These are phyloP conservation scores for Cerastis leucographa DNA, from an alignment of 2,888 invertebrate genomes.

Conservation along the genomic window DNA sequence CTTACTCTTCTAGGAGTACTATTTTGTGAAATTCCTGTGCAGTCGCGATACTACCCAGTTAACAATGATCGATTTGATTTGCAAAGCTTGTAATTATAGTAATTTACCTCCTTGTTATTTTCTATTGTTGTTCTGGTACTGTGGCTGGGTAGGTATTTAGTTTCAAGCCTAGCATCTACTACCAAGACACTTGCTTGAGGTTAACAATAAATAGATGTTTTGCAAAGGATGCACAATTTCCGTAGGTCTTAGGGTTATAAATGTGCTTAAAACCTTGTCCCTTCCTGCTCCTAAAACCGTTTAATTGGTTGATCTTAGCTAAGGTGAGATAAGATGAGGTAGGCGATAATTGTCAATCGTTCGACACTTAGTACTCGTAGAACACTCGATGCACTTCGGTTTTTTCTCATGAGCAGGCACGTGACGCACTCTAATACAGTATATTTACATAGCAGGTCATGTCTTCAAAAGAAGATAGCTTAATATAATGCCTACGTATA, in stretches of 20 bases:
- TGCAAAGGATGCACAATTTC: not conserved
- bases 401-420: not conserved
- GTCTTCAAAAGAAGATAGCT: slow-evolving; percentile 12
- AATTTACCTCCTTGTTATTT: slow-evolving; percentile 32
- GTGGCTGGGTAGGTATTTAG: not conserved
- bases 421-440: not conserved
- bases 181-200: not conserved
- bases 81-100: slow-evolving; percentile 35
- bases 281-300: not conserved
- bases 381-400: not conserved
- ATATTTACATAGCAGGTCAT: slow-evolving; percentile 26
- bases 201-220: not conserved
- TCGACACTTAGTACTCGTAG: not conserved
- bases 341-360: slow-evolving; percentile 8
- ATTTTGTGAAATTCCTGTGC: not conserved
- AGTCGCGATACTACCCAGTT: slow-evolving; percentile 6
- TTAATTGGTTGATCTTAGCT: not conserved
- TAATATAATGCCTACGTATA: slow-evolving; percentile 6
- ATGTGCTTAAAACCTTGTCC: not conserved
- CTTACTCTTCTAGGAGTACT: not conserved
- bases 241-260: not conserved
- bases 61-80: slow-evolving; percentile 38
- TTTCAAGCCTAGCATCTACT: slow-evolving; percentile 1
- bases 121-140: slow-evolving; percentile 40
- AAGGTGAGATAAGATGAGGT: not conserved